Percentiles rank a stretch among this genome's conserved stretches.
Conservation (phyloP, 2,888 invertebrate genomes). For the Cybosia mesomella region DNA sequence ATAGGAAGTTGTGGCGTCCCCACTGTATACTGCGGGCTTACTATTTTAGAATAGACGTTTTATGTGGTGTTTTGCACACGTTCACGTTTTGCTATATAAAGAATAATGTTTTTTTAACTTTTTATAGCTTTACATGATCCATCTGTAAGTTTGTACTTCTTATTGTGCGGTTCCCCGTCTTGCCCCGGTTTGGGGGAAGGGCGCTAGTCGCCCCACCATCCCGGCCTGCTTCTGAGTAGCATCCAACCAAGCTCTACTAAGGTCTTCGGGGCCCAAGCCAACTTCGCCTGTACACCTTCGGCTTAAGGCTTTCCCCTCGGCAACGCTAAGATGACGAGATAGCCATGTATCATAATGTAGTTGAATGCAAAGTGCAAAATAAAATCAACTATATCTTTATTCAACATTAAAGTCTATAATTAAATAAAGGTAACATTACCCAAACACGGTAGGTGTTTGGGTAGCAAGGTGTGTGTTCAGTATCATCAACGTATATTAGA, state of each 20-base stretch:
- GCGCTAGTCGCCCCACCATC: too few species aligned
- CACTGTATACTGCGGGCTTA: conserved; percentile 32
- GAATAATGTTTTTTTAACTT: neutral
- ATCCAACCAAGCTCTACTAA: too few species aligned
- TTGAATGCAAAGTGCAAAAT: neutral
- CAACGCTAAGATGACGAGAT: too few species aligned
- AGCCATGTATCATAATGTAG: neutral
- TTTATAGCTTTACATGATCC: neutral
- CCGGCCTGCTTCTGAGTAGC: too few species aligned
- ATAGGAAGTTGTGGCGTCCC: conserved; percentile 37
- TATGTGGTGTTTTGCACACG: neutral
- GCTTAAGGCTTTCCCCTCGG: too few species aligned
- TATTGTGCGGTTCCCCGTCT: too few species aligned
- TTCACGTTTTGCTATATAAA: conserved; percentile 6
- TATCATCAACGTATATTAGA: conserved; percentile 36
- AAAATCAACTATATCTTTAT: neutral
- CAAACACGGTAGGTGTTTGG: too few species aligned
- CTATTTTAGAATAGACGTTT: conserved; percentile 31
- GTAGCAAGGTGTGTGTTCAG: too few species aligned
- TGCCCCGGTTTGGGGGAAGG: too few species aligned
- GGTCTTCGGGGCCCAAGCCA: too few species aligned
- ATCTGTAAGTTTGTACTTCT: too few species aligned
- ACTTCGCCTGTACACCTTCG: too few species aligned
- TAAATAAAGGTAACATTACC: conserved; percentile 9
- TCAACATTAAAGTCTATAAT: neutral